phyloP scores from a whole-genome alignment of 2,797 vertebrate genomes.

The Arrhamphus sclerolepis region DNA sequence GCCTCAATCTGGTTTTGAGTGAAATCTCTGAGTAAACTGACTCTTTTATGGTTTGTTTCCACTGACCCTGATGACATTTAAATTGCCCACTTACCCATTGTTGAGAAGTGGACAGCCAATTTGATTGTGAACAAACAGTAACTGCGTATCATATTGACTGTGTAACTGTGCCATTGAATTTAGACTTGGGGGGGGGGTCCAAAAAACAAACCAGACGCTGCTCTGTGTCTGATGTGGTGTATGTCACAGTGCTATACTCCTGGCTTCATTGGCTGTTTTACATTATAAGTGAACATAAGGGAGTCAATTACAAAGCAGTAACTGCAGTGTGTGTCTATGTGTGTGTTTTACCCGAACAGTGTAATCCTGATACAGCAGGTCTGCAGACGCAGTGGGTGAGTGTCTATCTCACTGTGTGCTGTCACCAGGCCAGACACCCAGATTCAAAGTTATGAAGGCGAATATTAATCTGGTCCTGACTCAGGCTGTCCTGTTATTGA shows the following conservation, averaged over 20 bases:
- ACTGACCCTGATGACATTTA: conserved; percentile 47
- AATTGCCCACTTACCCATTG: conserved; percentile 36
- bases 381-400: conserved; percentile 58
- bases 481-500: conserved; percentile 64
- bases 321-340: neutral
- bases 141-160: conserved; percentile 49
- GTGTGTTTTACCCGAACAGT: conserved; percentile 7
- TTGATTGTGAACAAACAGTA: conserved; percentile 37
- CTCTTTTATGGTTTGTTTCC: conserved; percentile 27
- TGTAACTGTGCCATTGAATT: conserved; percentile 21
- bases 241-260: conserved; percentile 13
- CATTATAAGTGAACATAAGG: conserved; percentile 10
- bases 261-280: conserved; percentile 27
- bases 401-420: conserved; percentile 51
- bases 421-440: conserved; percentile 62
- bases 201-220: conserved; percentile 40
- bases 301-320: conserved; percentile 7
- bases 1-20: conserved; percentile 49
- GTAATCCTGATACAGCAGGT: conserved; percentile 26
- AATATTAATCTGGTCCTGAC: conserved; percentile 72
- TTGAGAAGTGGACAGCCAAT: conserved; percentile 27
- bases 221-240: conserved; percentile 18
- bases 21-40: conserved; percentile 49
- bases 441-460: conserved; percentile 60
- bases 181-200: no score